A percentile compares a stretch with the other conserved stretches of the same genome.
Conservation (phyloP, 2,113 vertebrate genomes). For the Dissostichus mawsoni region DNA sequence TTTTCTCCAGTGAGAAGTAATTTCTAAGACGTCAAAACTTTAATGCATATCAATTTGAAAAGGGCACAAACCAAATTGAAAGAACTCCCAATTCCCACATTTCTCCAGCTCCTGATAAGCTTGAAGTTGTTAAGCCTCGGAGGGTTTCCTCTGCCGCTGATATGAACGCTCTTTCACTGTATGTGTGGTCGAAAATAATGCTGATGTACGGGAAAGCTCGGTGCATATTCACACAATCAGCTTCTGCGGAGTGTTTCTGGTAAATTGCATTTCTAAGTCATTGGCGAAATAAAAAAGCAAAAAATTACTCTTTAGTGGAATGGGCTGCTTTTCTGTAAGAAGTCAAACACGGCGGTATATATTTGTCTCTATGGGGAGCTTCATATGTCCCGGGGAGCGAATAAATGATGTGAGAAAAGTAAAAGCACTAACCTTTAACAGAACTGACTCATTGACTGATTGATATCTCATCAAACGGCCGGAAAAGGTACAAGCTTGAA, state of each 20-base stretch:
- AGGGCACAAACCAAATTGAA: conserved; percentile 29
- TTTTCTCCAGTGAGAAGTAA: no score
- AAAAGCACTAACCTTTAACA: not conserved
- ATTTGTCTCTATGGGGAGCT: conserved; percentile 19
- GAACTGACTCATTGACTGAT: not conserved
- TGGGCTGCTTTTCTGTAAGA: not conserved
- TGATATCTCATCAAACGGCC: not conserved
- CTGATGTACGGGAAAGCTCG: conserved; percentile 47
- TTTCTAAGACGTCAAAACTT: not conserved
- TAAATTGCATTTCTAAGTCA: conserved; percentile 63
- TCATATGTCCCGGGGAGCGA: not conserved
- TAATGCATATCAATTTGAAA: conserved; percentile 46
- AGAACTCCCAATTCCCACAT: conserved; percentile 14
- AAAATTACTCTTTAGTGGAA: not conserved
- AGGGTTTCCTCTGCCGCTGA: conserved; percentile 35
- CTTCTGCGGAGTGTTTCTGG: conserved; percentile 14
- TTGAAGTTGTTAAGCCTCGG: conserved; percentile 43
- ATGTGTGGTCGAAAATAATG: conserved; percentile 36
- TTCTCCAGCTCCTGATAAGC: conserved; percentile 45
- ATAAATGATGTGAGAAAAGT: not conserved
- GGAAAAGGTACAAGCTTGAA: not conserved
- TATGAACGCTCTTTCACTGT: conserved; percentile 24
- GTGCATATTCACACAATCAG: conserved; percentile 42
- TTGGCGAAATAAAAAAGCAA: conserved; percentile 10
- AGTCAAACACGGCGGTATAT: not conserved